These are phyloP conservation scores for Oryzias curvinotus DNA, from an alignment of 2,113 vertebrate genomes.

Conservation along the genomic window DNA sequence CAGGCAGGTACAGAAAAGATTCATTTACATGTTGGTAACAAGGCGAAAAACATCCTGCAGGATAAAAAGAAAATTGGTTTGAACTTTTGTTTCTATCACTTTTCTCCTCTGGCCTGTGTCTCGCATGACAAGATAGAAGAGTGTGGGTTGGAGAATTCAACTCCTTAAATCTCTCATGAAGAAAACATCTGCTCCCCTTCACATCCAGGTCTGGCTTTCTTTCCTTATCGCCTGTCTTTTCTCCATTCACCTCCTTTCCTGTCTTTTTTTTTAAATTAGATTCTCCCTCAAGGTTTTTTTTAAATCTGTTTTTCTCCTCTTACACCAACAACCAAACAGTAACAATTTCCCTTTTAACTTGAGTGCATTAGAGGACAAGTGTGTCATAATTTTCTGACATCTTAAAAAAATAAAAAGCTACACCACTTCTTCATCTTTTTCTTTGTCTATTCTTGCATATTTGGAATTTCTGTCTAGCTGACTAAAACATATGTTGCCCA, in stretches of 20 bases:
- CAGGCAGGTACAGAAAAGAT: constrained; percentile 10
- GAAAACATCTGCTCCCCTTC: constrained; percentile 59
- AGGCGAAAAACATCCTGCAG: not conserved
- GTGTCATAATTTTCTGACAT: constrained; percentile 29
- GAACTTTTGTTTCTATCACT: not conserved
- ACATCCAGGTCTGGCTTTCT: constrained; percentile 22
- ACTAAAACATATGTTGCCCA: not conserved
- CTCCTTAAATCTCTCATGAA: constrained; percentile 42
- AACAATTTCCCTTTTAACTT: too few relatives aligned
- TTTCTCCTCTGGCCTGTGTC: constrained; percentile 17
- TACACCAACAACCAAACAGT: too few relatives aligned
- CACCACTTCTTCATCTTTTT: constrained; percentile 4
- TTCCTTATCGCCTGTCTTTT: constrained; percentile 16
- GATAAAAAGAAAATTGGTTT: not conserved
- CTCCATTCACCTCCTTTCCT: constrained; percentile 3
- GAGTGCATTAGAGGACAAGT: too few relatives aligned
- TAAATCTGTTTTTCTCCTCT: not conserved
- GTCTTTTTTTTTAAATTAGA: constrained; percentile 17
- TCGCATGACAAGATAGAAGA: constrained; percentile 17
- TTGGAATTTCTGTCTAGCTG: constrained; percentile 12
- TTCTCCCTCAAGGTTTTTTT: constrained; percentile 11
- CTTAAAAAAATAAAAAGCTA: constrained; percentile 1
- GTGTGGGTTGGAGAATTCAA: constrained; percentile 23
- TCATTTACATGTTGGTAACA: constrained; percentile 3
- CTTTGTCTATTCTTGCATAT: constrained; percentile 5